phyloP scores from a whole-genome alignment of 2,888 invertebrate species.

The Hoplodrina blanda region DNA sequence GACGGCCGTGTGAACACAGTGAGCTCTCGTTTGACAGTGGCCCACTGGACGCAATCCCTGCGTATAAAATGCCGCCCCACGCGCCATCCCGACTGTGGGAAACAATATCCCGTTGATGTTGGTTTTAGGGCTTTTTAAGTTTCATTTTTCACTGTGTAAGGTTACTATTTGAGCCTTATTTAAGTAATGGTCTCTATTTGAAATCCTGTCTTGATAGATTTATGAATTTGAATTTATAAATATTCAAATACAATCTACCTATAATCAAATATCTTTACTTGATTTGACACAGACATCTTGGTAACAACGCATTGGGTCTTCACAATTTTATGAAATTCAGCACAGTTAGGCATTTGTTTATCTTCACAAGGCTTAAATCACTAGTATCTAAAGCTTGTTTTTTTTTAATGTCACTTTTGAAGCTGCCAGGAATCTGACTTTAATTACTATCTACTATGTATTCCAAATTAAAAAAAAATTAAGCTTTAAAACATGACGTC shows the following conservation, averaged over 20 bases:
- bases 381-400: neutral
- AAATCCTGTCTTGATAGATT: neutral
- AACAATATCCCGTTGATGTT: constrained; percentile 74
- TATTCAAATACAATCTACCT: neutral
- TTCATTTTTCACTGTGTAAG: constrained; percentile 28
- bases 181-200: neutral
- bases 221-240: neutral
- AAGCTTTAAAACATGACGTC: constrained; percentile 35
- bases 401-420: neutral
- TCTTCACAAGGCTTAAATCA: neutral
- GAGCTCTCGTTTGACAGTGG: constrained; percentile 88
- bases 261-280: neutral
- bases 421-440: neutral
- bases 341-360: neutral
- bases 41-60: constrained; percentile 83
- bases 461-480: neutral
- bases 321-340: neutral
- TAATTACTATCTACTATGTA: neutral
- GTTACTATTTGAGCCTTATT: neutral
- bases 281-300: neutral
- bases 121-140: constrained; percentile 34
- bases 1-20: constrained; percentile 84
- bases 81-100: constrained; percentile 82
- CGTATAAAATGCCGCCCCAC: constrained; percentile 89
- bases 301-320: no score